A percentile compares a stretch with the other conserved stretches of the same genome.
These are phyloP conservation scores for Steinernema scapterisci DNA, from an alignment of 2,888 invertebrate species.

Conservation along the genomic window DNA sequence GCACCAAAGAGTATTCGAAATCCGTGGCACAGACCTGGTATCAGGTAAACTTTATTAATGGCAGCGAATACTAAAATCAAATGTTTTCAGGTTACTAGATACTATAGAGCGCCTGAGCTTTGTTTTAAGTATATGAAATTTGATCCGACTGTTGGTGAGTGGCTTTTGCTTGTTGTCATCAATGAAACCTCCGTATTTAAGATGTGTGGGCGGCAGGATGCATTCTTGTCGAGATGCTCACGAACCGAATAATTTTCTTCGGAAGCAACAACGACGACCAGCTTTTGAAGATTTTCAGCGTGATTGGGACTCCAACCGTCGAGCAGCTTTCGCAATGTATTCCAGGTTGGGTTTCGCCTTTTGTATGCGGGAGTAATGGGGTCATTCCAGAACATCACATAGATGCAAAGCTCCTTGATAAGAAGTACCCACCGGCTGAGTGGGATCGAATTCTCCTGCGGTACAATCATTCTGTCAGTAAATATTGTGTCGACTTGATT, in stretches of 20 bases:
- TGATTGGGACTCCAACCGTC: conserved; percentile 39
- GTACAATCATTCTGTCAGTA: conserved; percentile 33
- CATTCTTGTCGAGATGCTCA: conserved; percentile 38
- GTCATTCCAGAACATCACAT: conserved; percentile 24
- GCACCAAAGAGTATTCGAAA: not conserved
- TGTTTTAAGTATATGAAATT: conserved; percentile 3
- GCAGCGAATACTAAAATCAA: no score
- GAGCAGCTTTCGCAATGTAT: conserved; percentile 36
- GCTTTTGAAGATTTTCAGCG: conserved; percentile 36
- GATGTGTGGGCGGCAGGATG: conserved; percentile 40
- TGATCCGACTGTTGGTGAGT: conserved; percentile 7
- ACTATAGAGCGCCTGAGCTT: conserved; percentile 1
- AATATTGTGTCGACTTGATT: conserved; percentile 34
- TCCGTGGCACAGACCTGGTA: not conserved
- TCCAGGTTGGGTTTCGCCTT: conserved; percentile 24
- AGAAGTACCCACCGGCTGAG: conserved; percentile 35
- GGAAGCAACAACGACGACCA: conserved; percentile 39
- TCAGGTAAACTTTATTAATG: no score
- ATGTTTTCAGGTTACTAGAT: conserved; percentile 14
- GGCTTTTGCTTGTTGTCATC: not conserved
- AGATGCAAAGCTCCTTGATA: conserved; percentile 35
- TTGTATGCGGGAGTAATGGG: no score
- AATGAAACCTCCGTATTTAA: not conserved
- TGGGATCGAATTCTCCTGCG: conserved; percentile 37
- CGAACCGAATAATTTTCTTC: conserved; percentile 42